Evolutionary conservation across 2,888 invertebrate species (phyloP).

Genomic region (Phyto melanocephala): DNA sequence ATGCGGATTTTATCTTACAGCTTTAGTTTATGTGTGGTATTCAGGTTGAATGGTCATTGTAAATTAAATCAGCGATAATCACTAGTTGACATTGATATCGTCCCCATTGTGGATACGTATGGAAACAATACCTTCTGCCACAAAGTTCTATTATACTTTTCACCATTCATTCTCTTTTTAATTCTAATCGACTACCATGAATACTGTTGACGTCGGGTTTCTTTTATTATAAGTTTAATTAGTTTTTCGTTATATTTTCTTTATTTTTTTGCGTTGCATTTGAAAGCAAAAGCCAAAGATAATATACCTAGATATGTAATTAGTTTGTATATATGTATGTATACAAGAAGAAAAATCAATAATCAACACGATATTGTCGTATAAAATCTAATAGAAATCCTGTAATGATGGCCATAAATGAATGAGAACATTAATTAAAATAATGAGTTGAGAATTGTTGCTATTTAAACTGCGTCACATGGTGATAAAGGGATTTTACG

Average conservation of each 20-base stretch:
- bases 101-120: not conserved
- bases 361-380: not conserved
- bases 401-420: slow-evolving; percentile 5
- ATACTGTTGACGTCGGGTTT: slow-evolving; percentile 26
- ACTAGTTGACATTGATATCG: slow-evolving; percentile 24
- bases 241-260: slow-evolving; percentile 9
- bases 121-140: not conserved
- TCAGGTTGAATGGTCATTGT: slow-evolving; percentile 20
- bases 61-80: slow-evolving; percentile 22
- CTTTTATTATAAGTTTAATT: slow-evolving; percentile 31
- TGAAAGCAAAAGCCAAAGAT: not conserved
- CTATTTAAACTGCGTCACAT: not conserved
- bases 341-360: not conserved
- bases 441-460: not conserved
- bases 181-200: slow-evolving; percentile 16
- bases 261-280: not conserved
- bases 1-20: slow-evolving; percentile 26
- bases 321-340: not conserved
- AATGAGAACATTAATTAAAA: slow-evolving; percentile 2
- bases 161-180: not conserved
- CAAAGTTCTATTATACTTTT: slow-evolving; percentile 14
- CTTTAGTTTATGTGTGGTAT: not conserved
- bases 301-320: too few relatives aligned
- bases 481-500: not conserved
- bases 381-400: not conserved